These are phyloP conservation scores for Nyctereutes procyonoides DNA, from an alignment of 2,113 vertebrate species.

Conservation along the genomic window DNA sequence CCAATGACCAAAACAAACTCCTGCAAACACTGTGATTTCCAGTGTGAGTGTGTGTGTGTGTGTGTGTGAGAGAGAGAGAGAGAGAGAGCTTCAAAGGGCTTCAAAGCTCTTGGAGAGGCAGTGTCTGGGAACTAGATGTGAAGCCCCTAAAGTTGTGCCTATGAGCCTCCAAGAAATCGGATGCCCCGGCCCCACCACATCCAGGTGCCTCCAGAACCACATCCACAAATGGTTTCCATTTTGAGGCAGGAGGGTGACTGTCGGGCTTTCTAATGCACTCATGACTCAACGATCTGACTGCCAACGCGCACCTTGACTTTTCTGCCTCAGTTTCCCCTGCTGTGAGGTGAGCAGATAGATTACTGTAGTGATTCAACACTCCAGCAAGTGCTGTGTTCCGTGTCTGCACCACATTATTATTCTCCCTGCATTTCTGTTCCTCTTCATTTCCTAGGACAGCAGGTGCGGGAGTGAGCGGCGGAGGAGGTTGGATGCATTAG, in stretches of 20 bases:
- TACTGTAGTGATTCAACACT: no score
- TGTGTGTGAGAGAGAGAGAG: not conserved
- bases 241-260: not conserved
- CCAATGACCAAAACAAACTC: accelerated
- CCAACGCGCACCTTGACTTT: accelerated
- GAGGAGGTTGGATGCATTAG: accelerated
- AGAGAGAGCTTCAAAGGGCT: not conserved
- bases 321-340: not conserved
- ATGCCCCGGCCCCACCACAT: accelerated
- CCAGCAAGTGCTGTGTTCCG: accelerated
- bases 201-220: accelerated
- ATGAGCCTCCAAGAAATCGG: accelerated
- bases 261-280: not conserved
- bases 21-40: accelerated
- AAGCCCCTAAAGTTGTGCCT: not conserved
- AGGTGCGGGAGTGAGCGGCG: accelerated
- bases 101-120: not conserved
- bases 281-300: accelerated
- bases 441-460: not conserved
- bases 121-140: not conserved
- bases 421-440: accelerated
- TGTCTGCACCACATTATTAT: not conserved
- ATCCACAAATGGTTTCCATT: accelerated
- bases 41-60: no score
- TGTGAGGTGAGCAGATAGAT: accelerated